A percentile compares a stretch with the other conserved stretches of the same genome.
phyloP scores from a whole-genome alignment of 2,113 vertebrate species.

The Empidonax traillii region DNA sequence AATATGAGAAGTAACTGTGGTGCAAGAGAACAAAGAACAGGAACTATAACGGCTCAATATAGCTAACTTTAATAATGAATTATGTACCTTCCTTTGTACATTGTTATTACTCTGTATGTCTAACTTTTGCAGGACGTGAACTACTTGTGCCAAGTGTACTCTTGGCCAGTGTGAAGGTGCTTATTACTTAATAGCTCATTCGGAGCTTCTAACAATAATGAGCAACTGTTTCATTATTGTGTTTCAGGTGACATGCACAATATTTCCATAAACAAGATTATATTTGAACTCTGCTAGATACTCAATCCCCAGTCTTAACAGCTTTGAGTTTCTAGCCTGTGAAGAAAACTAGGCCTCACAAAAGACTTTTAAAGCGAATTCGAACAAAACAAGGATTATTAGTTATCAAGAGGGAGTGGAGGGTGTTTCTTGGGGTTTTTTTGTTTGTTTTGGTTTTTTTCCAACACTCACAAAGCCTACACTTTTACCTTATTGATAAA shows the following conservation, averaged over 20 bases:
- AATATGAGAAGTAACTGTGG: neutral
- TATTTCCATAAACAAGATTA: neutral
- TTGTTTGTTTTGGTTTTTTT: neutral
- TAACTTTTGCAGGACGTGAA: neutral
- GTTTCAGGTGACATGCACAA: neutral
- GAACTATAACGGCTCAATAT: neutral
- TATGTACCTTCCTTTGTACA: neutral
- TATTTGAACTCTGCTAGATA: neutral
- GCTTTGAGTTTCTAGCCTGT: neutral
- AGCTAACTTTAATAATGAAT: neutral
- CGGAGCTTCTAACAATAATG: neutral
- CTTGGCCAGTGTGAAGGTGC: neutral
- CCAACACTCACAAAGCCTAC: neutral
- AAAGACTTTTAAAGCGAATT: neutral
- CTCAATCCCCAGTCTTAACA: neutral
- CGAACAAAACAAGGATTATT: neutral
- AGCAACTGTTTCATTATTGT: neutral
- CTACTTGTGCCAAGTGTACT: neutral
- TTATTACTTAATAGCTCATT: neutral
- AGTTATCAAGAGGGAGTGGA: neutral
- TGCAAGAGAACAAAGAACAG: neutral
- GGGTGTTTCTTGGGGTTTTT: neutral
- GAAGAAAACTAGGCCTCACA: neutral
- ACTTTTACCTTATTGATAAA: neutral
- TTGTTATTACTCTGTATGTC: neutral